Percentiles rank a stretch among this genome's conserved stretches.
Conservation (phyloP, 2,113 vertebrate genomes). For the Sylvilagus bachmani region DNA sequence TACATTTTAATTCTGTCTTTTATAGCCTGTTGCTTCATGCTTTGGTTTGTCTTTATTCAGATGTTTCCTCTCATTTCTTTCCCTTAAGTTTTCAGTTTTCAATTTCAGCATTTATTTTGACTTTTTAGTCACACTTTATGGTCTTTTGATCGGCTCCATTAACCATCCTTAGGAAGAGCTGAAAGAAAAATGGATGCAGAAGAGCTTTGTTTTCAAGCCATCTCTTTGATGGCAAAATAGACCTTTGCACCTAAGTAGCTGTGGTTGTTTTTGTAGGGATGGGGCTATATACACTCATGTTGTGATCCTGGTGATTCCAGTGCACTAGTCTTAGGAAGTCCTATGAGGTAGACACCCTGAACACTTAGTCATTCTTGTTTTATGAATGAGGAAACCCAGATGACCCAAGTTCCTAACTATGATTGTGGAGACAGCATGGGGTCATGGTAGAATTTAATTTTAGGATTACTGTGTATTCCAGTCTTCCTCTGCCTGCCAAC, state of each 20-base stretch:
- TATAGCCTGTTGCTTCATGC: background rate
- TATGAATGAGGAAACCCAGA: background rate
- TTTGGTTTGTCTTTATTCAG: background rate
- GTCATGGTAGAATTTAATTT: background rate
- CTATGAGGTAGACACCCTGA: background rate
- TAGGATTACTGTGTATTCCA: background rate
- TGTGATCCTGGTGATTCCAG: background rate
- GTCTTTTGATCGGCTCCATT: background rate
- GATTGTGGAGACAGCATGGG: background rate
- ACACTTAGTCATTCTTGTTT: background rate
- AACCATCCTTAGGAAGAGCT: background rate
- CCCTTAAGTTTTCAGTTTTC: background rate
- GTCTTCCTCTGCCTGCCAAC: too few species aligned
- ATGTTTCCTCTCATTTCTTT: background rate
- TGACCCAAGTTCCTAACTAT: background rate
- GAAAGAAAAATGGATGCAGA: background rate
- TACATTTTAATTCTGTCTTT: slow-evolving; percentile 23
- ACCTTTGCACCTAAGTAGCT: background rate
- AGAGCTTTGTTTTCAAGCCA: background rate
- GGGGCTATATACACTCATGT: background rate
- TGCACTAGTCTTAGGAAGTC: background rate
- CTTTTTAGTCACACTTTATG: background rate
- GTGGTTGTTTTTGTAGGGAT: background rate
- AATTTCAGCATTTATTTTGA: slow-evolving; percentile 3
- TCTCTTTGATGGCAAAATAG: background rate